phyloP scores from a whole-genome alignment of 2,888 invertebrate genomes.

The Diogma glabrata region DNA sequence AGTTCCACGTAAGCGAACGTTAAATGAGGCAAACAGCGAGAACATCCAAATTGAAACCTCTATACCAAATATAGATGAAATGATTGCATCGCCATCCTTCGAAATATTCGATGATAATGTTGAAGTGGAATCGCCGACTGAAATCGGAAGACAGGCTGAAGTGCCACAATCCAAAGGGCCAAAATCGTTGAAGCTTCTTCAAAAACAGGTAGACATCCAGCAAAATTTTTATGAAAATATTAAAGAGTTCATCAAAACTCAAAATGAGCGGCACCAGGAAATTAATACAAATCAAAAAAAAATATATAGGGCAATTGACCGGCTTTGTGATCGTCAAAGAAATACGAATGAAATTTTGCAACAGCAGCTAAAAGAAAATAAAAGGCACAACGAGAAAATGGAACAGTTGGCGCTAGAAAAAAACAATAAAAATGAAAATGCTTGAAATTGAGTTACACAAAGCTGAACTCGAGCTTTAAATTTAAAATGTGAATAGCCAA shows the following conservation, averaged over 20 bases:
- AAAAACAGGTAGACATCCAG: slow-evolving; percentile 2
- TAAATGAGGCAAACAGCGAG: not conserved
- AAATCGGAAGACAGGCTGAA: not conserved
- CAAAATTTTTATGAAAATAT: not conserved
- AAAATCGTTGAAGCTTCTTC: not conserved
- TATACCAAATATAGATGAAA: slow-evolving; percentile 3
- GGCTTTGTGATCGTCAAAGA: slow-evolving; percentile 1
- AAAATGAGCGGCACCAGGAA: not conserved
- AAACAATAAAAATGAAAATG: not conserved
- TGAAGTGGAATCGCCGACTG: not conserved
- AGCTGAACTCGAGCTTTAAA: slow-evolving; percentile 5
- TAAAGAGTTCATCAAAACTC: not conserved
- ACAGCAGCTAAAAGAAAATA: not conserved
- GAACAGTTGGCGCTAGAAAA: slow-evolving; percentile 1
- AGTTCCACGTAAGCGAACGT: slow-evolving; percentile 2
- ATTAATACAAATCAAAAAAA: not conserved
- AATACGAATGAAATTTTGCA: not conserved
- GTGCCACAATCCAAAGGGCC: not conserved
- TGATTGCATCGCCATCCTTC: slow-evolving; percentile 1
- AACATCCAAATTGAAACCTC: not conserved
- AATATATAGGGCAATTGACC: slow-evolving; percentile 3
- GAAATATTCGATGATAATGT: slow-evolving; percentile 2
- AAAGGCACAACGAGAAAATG: not conserved
- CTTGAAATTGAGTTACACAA: slow-evolving; percentile 4
- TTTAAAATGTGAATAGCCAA: not conserved